Percentiles rank a stretch among this genome's conserved stretches.
Evolutionary conservation across 2,888 invertebrate genomes (phyloP).

Genomic region (Ephialtes manifestator): DNA sequence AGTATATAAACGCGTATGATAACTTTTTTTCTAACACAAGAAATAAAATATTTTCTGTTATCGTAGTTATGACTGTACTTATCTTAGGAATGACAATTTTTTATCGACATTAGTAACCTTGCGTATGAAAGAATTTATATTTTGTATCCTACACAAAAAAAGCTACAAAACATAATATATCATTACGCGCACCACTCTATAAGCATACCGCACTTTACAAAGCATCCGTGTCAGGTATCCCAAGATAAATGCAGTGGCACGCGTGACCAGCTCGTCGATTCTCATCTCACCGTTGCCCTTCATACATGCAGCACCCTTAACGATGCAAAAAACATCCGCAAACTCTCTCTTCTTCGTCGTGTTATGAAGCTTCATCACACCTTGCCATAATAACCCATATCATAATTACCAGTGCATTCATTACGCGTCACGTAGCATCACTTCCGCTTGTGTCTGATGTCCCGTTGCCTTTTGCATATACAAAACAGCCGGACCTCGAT

Average conservation of each 20-base stretch:
- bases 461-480: slow-evolving; percentile 27
- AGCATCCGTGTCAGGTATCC: slow-evolving; percentile 60
- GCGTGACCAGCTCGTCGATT: slow-evolving; percentile 63
- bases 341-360: slow-evolving; percentile 13
- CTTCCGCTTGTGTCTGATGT: slow-evolving; percentile 59
- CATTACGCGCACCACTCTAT: too few relatives aligned
- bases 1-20: too few relatives aligned
- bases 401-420: slow-evolving; percentile 74
- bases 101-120: too few relatives aligned
- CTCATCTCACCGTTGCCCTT: slow-evolving; percentile 57
- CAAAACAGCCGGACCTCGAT: slow-evolving; percentile 10
- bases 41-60: too few relatives aligned
- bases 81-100: too few relatives aligned
- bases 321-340: slow-evolving; percentile 57
- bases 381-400: slow-evolving; percentile 71
- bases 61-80: too few relatives aligned
- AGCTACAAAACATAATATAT: too few relatives aligned
- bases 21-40: too few relatives aligned
- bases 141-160: too few relatives aligned
- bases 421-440: slow-evolving; percentile 71
- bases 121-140: too few relatives aligned
- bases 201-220: not conserved
- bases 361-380: slow-evolving; percentile 34
- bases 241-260: slow-evolving; percentile 71
- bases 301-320: slow-evolving; percentile 20